phyloP scores from a whole-genome alignment of 2,888 invertebrate genomes.

The Ganaspis brasiliensis region DNA sequence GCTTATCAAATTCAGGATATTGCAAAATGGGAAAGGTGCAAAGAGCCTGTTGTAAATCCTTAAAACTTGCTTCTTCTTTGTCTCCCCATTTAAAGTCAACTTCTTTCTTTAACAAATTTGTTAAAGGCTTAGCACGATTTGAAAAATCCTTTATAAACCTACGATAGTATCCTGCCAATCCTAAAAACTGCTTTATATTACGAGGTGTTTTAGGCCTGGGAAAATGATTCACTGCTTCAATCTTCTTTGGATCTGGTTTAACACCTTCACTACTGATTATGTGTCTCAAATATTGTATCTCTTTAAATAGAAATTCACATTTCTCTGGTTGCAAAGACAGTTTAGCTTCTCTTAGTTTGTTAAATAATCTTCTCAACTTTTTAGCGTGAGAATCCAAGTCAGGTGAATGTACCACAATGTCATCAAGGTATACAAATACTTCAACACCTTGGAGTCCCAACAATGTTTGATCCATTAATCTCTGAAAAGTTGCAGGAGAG shows the following conservation, averaged over 20 bases:
- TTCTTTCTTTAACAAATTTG: neutral
- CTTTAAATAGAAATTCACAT: conserved; percentile 7
- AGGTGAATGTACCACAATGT: neutral
- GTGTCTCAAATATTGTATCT: neutral
- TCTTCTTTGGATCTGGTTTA: neutral
- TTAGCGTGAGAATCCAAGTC: neutral
- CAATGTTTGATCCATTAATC: neutral
- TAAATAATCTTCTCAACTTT: conserved; percentile 1
- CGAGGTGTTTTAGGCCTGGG: neutral
- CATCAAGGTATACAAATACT: neutral
- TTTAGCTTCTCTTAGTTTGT: neutral
- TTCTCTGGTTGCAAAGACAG: neutral
- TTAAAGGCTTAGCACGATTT: neutral
- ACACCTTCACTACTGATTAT: neutral
- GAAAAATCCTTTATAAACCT: neutral
- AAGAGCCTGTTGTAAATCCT: neutral
- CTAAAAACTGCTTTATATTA: neutral
- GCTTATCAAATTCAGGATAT: conserved; percentile 46
- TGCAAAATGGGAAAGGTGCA: conserved; percentile 29
- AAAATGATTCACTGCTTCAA: neutral
- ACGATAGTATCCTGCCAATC: neutral
- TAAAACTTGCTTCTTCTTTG: conserved; percentile 2
- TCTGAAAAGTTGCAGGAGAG: neutral
- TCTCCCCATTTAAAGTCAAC: neutral
- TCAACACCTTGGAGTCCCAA: neutral